phyloP scores from a whole-genome alignment of 1,140 invertebrate genomes.

The Nylanderia fulva region DNA sequence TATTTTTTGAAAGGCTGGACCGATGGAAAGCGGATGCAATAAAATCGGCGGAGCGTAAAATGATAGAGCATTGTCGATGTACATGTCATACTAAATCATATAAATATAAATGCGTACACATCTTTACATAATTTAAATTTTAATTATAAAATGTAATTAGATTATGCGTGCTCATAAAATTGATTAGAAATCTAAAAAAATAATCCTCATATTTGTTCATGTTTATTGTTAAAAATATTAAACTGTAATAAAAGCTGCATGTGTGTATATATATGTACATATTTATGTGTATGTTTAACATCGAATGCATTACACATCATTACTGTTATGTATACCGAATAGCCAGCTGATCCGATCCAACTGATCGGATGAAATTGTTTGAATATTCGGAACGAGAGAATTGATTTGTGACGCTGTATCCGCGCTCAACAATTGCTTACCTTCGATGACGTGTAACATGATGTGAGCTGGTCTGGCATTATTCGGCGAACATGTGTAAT shows the following conservation, averaged over 20 bases:
- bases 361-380: neutral
- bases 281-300: no score
- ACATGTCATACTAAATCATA: neutral
- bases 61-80: neutral
- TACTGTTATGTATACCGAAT: neutral
- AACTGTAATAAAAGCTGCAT: neutral
- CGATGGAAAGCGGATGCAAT: neutral
- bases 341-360: neutral
- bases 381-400: neutral
- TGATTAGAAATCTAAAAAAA: no score
- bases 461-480: conserved; percentile 90
- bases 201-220: neutral
- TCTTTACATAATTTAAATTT: neutral
- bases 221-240: no score
- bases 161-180: no score
- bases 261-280: no score
- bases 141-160: neutral
- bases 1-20: conserved; percentile 14
- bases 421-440: conserved; percentile 72
- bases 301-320: neutral
- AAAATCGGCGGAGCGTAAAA: neutral
- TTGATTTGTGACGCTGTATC: neutral
- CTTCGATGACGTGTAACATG: conserved; percentile 89
- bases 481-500: conserved; percentile 90
- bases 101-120: neutral